Evolutionary conservation across 1,140 invertebrate genomes (phyloP).

Genomic region (Eupristina koningsbergeri): DNA sequence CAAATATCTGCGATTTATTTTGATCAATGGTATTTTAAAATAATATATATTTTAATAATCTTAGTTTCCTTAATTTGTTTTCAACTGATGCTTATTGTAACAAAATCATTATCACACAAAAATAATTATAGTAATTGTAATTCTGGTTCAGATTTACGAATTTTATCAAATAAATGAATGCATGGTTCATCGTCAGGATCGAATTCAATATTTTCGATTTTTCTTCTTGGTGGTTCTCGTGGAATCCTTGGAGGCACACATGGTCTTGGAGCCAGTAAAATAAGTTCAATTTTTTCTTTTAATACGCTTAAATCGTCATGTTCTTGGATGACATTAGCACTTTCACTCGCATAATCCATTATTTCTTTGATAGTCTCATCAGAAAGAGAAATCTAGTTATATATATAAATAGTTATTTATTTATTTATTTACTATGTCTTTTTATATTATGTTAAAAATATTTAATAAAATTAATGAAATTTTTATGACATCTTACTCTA

Average conservation of each 20-base stretch:
- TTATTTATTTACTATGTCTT: too few species aligned
- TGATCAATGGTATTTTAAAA: too few species aligned
- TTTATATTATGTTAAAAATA: too few species aligned
- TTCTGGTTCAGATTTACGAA: conserved; percentile 54
- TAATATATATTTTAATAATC: too few species aligned
- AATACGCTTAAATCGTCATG: conserved; percentile 52
- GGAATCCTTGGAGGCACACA: conserved; percentile 52
- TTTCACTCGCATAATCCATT: conserved; percentile 58
- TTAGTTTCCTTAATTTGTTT: too few species aligned
- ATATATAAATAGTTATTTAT: too few species aligned
- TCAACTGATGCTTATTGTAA: too few species aligned
- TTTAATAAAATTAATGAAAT: too few species aligned
- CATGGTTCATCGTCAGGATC: conserved; percentile 60
- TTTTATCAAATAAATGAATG: conserved; percentile 50
- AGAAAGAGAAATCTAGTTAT: conserved; percentile 15
- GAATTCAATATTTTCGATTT: conserved; percentile 59
- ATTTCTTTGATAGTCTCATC: conserved; percentile 56
- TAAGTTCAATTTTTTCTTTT: conserved; percentile 58
- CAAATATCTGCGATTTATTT: too few species aligned
- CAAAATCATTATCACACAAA: too few species aligned
- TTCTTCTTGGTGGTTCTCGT: conserved; percentile 43
- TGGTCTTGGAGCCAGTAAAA: conserved; percentile 56
- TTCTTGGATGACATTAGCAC: conserved; percentile 58
- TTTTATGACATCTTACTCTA: too few species aligned
- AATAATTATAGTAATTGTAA: conserved; percentile 49